Evolutionary conservation across 92 coral and sea anemone genomes (phyloP), one percentile per base, ranked within the genome.

Genomic region (Heteractis magnifica): DNA sequence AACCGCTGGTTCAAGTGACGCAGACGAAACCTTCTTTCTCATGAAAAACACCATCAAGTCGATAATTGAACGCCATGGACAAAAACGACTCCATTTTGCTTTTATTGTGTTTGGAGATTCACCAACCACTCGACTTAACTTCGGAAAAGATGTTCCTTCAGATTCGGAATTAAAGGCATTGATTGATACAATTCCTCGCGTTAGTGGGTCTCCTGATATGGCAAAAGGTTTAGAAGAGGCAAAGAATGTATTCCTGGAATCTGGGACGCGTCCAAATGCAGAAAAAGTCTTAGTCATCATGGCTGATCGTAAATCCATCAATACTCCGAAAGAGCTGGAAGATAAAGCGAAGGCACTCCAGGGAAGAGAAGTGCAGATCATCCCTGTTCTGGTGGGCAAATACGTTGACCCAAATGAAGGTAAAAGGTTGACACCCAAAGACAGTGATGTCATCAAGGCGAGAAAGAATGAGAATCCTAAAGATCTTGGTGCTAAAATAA

Each of bases 201-300:
- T 55, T 20, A 53, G 62, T 8, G 93, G 89, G 48, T 23, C 70
- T 14, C 83, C 86, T 51, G 84, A 86, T 20, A 26, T 90, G 75
- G 87, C 75, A 16, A 72, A 88, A 23, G 93, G 90, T 10, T 62
- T 90, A 20, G 84, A 86, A 52, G 86, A 82, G 48, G 93, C 85
- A 6, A 73, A 76, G 59, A 83, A 26, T 49, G 51, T 76, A 52
- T 90, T 90, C 60, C 71, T 85, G 16, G 65, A 72, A 10, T 82
- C 87, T 8, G 98, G 93, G 62, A 85, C 90, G 0, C 87, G 98
- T 44, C 92, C 92, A 11, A 86, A 87, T 72, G 93, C 98, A 9
- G 84, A 86, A 51, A 95, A 92, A 80, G 90, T 88, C 9, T 77
- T 95, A 52, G 94, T 95, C 0, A 78, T 95, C 1, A 90, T 95